Base-by-base conservation (phyloP, 2,888 invertebrate genomes). In the Patella ulyssiponensis region DNA sequence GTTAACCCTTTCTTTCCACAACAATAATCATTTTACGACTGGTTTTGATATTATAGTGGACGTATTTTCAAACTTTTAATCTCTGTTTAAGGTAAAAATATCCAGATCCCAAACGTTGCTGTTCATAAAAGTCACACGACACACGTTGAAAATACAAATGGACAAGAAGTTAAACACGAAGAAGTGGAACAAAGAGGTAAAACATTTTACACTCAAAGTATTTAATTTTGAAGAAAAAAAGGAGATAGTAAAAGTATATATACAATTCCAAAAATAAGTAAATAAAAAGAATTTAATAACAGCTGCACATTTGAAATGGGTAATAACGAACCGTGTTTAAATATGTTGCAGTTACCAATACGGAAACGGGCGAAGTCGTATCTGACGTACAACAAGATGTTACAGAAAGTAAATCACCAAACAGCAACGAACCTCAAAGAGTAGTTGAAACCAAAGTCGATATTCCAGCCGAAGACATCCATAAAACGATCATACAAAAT, bases 371-470 rank as follows among this genome's bases (percentile, higher is more conserved):
- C 4, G 71, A 79, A 23, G 73, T 83, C 4, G 77, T 83, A 12
- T 80, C 83, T 14, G 82, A 83, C 75, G 77, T 83, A 33, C 81
- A 80, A 77, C 83, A 83, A 79, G 80, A 80, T 75, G 80, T 82
- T 64, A 80, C 71, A 17, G 70, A 78, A 64, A 56, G 71, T 51
- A 81, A 76, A 54, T 78, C 33, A 15, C 73, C 58, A 17, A 75
- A 69, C 1, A 1, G 20, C 20, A 23, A 11, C 17, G 64, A 79
- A 54, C 81, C 83, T 58, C 79, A 83, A 70, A 80, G 77, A 33
- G 70, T 81, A 14, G 80, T 82, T 17, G 77, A 83, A 75, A 83
- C 83, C 7, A 79, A 83, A 74, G 78, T 83, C 1, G 81, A 83
- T 78, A 80, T 83, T 58, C 83, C 83, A 2, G 75, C 79, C 23